Evolutionary conservation across 2,113 vertebrate genomes (phyloP).

Genomic region (Sminthopsis crassicaudata): DNA sequence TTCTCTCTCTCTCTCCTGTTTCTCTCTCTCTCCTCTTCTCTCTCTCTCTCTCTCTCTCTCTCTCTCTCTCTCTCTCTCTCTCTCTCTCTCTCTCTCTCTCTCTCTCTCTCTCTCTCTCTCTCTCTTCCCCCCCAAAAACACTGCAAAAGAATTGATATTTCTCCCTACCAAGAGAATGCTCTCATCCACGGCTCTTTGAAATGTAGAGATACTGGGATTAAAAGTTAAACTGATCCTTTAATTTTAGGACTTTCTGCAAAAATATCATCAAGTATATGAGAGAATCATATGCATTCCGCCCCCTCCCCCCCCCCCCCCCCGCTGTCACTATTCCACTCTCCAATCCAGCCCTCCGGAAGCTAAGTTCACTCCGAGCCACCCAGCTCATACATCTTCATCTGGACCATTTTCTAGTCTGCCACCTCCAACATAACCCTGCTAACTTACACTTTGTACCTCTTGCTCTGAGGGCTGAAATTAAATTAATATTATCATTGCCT

Average conservation of each 20-base stretch:
- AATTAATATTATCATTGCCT: background rate
- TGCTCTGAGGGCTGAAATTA: background rate
- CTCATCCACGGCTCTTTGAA: background rate
- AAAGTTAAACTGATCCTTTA: background rate
- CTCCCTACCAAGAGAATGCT: background rate
- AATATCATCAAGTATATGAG: background rate
- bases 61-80: no score
- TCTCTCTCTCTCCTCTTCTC: no score
- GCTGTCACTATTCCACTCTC: background rate
- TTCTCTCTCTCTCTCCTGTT: no score
- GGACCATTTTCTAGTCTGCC: background rate
- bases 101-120: no score
- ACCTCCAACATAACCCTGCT: background rate
- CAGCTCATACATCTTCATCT: background rate
- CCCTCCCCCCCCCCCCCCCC: rapidly evolving
- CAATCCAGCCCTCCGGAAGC: background rate
- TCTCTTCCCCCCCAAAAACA: no score
- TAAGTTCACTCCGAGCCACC: background rate
- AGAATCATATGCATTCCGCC: background rate
- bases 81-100: no score
- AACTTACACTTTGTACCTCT: background rate
- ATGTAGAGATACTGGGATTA: background rate
- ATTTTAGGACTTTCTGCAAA: background rate
- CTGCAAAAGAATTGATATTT: background rate
- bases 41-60: no score